phyloP scores from a whole-genome alignment of 2,797 vertebrate genomes.

The Sphaeramia orbicularis region DNA sequence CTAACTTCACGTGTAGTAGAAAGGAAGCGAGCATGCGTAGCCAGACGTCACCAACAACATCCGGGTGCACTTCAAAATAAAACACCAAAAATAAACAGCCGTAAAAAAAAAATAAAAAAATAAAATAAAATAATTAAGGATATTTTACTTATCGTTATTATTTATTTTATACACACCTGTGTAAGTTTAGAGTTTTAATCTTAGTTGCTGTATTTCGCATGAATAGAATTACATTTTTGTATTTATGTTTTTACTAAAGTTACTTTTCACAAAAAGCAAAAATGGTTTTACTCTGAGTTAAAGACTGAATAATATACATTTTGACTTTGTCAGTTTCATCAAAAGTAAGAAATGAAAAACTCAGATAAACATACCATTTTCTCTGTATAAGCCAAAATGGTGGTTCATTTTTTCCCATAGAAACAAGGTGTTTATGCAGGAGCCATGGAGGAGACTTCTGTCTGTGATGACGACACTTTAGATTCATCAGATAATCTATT shows the following conservation, averaged over 20 bases:
- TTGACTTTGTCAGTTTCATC: slow-evolving; percentile 53
- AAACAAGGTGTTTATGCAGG: slow-evolving; percentile 83
- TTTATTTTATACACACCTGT: too few relatives aligned
- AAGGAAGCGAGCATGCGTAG: slow-evolving; percentile 11
- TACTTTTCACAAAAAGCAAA: too few relatives aligned
- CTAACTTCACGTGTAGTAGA: slow-evolving; percentile 65
- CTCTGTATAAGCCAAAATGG: slow-evolving; percentile 66
- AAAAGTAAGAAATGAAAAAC: slow-evolving; percentile 34
- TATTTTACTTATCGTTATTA: too few relatives aligned
- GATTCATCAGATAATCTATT: slow-evolving; percentile 90
- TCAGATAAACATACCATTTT: too few relatives aligned
- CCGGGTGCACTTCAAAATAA: slow-evolving; percentile 73
- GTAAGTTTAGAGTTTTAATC: too few relatives aligned
- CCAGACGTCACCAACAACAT: slow-evolving; percentile 32
- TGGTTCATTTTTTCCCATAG: slow-evolving; percentile 24
- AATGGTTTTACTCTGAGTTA: too few relatives aligned
- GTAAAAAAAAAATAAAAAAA: too few relatives aligned
- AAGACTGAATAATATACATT: too few relatives aligned
- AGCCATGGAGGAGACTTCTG: slow-evolving; percentile 91
- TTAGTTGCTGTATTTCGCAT: too few relatives aligned
- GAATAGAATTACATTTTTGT: too few relatives aligned
- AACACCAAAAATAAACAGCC: background rate
- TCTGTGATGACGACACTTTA: slow-evolving; percentile 89
- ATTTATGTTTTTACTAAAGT: too few relatives aligned
- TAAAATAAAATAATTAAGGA: too few relatives aligned